Evolutionary conservation across 2,797 vertebrate species (phyloP).

Genomic region (Cyprinodon diabolis): DNA sequence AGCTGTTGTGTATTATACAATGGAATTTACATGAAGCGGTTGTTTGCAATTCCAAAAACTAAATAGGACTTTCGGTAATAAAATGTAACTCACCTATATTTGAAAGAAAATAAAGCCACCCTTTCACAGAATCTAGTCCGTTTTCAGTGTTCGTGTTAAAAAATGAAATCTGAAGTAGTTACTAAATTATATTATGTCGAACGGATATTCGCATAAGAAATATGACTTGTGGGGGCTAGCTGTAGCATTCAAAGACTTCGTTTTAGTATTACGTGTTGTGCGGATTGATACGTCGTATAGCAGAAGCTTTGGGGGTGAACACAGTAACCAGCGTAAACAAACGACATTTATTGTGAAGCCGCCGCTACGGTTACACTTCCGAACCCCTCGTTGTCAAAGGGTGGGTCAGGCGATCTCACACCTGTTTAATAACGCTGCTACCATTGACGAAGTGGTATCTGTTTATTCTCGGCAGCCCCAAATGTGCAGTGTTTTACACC

Average conservation of each 20-base stretch:
- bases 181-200: background rate
- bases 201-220: accelerated
- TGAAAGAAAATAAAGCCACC: slow-evolving; percentile 34
- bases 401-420: slow-evolving; percentile 72
- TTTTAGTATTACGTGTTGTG: slow-evolving; percentile 32
- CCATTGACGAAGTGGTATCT: slow-evolving; percentile 48
- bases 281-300: slow-evolving; percentile 72
- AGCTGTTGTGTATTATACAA: accelerated
- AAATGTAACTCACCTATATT: slow-evolving; percentile 33
- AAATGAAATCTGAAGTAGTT: background rate
- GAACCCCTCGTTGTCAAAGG: slow-evolving; percentile 60
- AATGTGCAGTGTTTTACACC: slow-evolving; percentile 49
- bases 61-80: background rate
- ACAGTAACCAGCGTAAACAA: slow-evolving; percentile 76
- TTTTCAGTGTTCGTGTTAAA: slow-evolving; percentile 33
- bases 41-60: accelerated
- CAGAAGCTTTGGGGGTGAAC: slow-evolving; percentile 39
- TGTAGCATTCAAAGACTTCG: background rate
- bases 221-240: background rate
- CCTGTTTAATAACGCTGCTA: slow-evolving; percentile 49
- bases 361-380: slow-evolving; percentile 36
- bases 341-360: slow-evolving; percentile 70
- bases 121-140: slow-evolving; percentile 69
- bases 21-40: accelerated
- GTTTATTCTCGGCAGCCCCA: slow-evolving; percentile 36